Conservation (phyloP, 2,888 invertebrate species). For the Elysia crispata region DNA sequence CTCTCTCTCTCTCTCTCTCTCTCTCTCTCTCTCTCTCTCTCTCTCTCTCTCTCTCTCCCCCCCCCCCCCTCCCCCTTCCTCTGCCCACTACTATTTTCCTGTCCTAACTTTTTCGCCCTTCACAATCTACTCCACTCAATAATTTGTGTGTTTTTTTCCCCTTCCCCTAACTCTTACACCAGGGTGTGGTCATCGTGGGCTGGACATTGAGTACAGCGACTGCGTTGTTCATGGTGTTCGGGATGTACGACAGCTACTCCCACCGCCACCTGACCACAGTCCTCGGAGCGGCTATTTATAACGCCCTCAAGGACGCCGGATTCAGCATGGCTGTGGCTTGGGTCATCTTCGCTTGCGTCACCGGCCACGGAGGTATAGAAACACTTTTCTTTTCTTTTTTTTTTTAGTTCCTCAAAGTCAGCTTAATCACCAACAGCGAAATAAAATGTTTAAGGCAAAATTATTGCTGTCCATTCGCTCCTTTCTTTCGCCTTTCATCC, state of each 20-base stretch:
- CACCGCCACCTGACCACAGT: constrained; percentile 58
- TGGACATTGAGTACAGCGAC: constrained; percentile 69
- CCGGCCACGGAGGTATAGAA: constrained; percentile 78
- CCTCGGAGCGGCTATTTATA: constrained; percentile 73
- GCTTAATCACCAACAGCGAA: no score
- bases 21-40: constrained; percentile 18
- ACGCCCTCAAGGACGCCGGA: constrained; percentile 77
- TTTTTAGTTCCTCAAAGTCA: no score
- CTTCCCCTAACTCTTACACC: neutral
- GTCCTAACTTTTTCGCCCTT: no score
- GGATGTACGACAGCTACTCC: constrained; percentile 68
- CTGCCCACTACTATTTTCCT: no score
- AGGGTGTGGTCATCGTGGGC: constrained; percentile 51
- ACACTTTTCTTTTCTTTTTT: no score
- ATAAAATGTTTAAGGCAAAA: no score
- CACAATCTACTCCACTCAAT: no score
- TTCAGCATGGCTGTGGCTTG: constrained; percentile 80
- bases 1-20: constrained; percentile 13
- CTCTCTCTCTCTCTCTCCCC: neutral
- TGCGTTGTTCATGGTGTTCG: constrained; percentile 68
- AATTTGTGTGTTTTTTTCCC: no score
- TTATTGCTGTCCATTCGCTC: no score
- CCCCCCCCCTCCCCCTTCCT: neutral
- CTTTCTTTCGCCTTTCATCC: no score
- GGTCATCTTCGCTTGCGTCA: constrained; percentile 80